Evolutionary conservation across 2,888 invertebrate genomes (phyloP), one percentile per base, ranked within the genome.

Genomic region (Gymnosoma rotundatum): DNA sequence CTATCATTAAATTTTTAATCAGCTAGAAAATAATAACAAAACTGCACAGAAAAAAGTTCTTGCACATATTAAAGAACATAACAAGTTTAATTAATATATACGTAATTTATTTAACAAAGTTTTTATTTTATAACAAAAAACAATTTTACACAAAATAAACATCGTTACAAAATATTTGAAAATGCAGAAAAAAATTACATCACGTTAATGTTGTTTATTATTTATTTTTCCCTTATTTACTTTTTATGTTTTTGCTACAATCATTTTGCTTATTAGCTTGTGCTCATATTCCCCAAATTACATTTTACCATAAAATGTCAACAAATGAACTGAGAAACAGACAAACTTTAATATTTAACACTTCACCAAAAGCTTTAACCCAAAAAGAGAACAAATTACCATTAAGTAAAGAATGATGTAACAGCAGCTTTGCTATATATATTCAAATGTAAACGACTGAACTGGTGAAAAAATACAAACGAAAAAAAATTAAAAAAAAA

Each of bases 201-300:
- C 52, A 60, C 67, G 67, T 76, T 76, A 67, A 52, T 61, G 67
- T 52, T 60, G 60, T 61, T 69, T 58, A 69, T 67, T 76, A 61
- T 69, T 76, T 69, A 61, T 76, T 61, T 3, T 21, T 52, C 54
- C 36, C 52, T 52, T 8, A 20, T 21, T 16, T 52, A 18, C 2
- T 50, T 36, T 50, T 70, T 25, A 48, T 7, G 2, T 14, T 21
- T 38, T 10, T 42, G 20, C 54, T 38, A 20, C 4, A 12, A 42
- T 10, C 12, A 12, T 52, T 60, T 58, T 50, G 10, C 64, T 18
- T 61, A 50, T 60, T 60, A 60, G 52, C 69, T 54, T 61, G 54
- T 25, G 45, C 45, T 66, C 36, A 45, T 56, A 58, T 64, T 58
- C 45, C 45, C 56, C 18, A 69, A 78, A 69, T 69, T 42, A 63